Base-by-base conservation (phyloP, 2,888 invertebrate species). In the Perdita meconis region DNA sequence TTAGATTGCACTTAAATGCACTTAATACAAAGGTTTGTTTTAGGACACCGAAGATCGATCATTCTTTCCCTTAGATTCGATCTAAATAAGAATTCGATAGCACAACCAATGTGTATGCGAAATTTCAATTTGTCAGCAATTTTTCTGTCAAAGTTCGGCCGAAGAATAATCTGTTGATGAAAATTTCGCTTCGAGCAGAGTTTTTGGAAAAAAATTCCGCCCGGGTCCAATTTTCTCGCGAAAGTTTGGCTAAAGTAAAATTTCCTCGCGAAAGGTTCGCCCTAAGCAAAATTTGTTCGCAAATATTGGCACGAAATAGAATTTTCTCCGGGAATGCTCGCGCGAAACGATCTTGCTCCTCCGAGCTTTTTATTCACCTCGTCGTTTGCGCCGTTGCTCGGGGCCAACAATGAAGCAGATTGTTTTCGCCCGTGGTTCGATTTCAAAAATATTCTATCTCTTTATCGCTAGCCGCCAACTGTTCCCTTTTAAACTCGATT, bases 361-460 rank as follows among this genome's bases (percentile, higher is more conserved):
- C 8, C 10, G n/a, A 42, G 12, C 36, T 34, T 68, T 68, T 40
- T 42, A 30, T 44, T 16, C 24, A 24, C 8, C 13, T 22, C 16
- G n/a, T 4, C 24, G 36, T 44, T 44, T 19, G 13, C 44, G 47
- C 26, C 19, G 36, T 44, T 44, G 44, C 63, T 55, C 36, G 53
- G 2, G 5, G 50, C 13, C 30, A 22, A 34, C 38, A 34, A 50
- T 24, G 42, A 53, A 59, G 5, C 36, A 47, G 30, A 56, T 68
- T 67, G 40, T 67, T 51, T 57, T 34, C 6, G n/a, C 10, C 12
- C 22, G 19, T 6, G 44, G 42, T 70, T 68, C 42, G 53, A 69
- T 68, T 72, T 53, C 4, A 0, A 16, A 56, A 44, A 69, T 51
- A 59, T 67, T 59, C 40, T 38, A 1, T 40, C 40, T 19, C 34